Evolutionary conservation across 2,113 vertebrate species (phyloP), one percentile per base, ranked within the genome.

Genomic region (Leptodactylus fuscus): DNA sequence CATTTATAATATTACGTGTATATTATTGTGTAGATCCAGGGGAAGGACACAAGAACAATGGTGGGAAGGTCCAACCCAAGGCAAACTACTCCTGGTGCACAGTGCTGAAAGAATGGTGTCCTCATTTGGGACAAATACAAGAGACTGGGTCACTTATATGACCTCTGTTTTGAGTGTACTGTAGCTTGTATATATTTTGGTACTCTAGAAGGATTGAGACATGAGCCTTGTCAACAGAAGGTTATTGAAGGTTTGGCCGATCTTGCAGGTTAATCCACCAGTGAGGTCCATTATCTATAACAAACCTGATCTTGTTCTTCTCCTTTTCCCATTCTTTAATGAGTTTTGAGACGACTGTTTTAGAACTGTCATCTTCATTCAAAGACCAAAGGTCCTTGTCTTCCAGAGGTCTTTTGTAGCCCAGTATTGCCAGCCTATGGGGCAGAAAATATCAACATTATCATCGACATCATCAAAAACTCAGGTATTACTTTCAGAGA

Each of bases 341-440:
- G n/a, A 99, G 93, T 41, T 79, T 91, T 6, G 94, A 90, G 22
- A 99, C 96, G 46, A 96, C 89, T 27, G 77, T 1, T 80, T 93
- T 92, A 0, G 97, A 97, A 82, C 89, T 88, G 88, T 99, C 95
- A 0, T 95, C 94, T 79, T 94, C 71, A 7, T 96, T 96, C 87
- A 99, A 89, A 0, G 97, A 95, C 98, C 98, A 99, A 76, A 99
- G 93, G 90, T 99, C 98, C 89, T 95, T 94, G 24, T 93, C 92
- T 90, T 97, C 92, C 2, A 99, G 93, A 5, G 98, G 97, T 10
- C 88, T 94, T 89, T 91, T 96, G 91, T 98, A 98, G 58, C 98
- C 98, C 0, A 94, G 95, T 79, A 99, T 93, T 83, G 93, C 96
- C 96, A 97, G 87, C 1, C 98, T 99, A 89, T 44, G 92, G 87